Conservation (phyloP, 2,888 invertebrate species). For the Tenthredo distinguenda region DNA sequence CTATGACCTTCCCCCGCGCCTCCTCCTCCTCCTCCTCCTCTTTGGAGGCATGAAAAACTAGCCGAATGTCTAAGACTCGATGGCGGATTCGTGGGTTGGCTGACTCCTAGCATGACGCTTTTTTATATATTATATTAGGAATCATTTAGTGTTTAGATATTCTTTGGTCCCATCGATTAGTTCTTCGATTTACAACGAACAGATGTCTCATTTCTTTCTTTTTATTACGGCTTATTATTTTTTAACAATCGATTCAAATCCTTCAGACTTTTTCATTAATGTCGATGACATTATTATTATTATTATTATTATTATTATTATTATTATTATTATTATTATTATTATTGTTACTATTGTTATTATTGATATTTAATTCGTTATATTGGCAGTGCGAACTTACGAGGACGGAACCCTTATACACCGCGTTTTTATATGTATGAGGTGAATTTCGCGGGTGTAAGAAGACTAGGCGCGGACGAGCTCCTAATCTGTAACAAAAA, state of each 20-base stretch:
- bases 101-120: conserved; percentile 75
- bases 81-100: conserved; percentile 75
- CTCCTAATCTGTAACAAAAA: conserved; percentile 74
- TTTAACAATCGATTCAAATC: neutral
- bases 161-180: conserved; percentile 13
- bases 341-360: neutral
- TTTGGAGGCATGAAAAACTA: conserved; percentile 78
- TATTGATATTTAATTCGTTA: conserved; percentile 5
- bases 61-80: conserved; percentile 78
- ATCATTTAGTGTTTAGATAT: conserved; percentile 2
- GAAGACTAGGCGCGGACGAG: neutral
- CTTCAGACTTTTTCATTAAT: neutral
- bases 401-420: conserved; percentile 19
- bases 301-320: neutral
- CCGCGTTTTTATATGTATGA: neutral
- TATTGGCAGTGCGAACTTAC: conserved; percentile 30
- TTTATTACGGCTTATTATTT: neutral
- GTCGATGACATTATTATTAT: neutral
- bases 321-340: neutral
- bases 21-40: conserved; percentile 68
- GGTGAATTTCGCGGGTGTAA: neutral
- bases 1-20: conserved; percentile 71
- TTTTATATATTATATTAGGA: conserved; percentile 51
- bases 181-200: neutral
- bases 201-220: neutral